These are phyloP conservation scores for Tokudaia tokunoshimensis DNA, from an alignment of 2,797 vertebrate genomes.

Conservation along the genomic window DNA sequence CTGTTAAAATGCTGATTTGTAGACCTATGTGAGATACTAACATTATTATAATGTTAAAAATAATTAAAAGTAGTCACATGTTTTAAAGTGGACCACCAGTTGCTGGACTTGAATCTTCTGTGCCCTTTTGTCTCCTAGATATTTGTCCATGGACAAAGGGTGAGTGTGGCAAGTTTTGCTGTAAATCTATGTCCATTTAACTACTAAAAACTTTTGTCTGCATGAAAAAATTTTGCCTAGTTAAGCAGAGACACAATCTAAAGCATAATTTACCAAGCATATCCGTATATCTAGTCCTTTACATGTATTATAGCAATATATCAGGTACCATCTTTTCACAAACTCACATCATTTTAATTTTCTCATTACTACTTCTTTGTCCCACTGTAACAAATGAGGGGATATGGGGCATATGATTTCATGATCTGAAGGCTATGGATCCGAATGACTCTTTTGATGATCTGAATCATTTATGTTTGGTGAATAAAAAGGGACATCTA, in stretches of 20 bases:
- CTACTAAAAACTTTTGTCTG: background rate
- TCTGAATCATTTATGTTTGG: background rate
- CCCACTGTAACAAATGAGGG: background rate
- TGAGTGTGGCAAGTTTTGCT: fast-evolving
- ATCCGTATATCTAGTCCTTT: background rate
- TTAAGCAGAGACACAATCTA: background rate
- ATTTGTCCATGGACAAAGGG: background rate
- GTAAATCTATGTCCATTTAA: background rate
- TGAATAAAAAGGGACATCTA: background rate
- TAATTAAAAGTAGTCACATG: background rate
- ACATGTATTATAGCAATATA: too few species aligned
- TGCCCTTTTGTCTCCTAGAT: background rate
- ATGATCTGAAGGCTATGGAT: background rate
- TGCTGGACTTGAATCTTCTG: background rate
- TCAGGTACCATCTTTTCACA: background rate
- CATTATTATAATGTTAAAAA: background rate
- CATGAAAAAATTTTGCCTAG: background rate
- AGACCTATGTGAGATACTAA: background rate
- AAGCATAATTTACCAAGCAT: background rate
- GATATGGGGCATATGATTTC: background rate
- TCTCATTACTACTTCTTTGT: background rate
- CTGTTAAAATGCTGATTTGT: background rate
- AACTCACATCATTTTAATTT: background rate
- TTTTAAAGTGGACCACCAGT: background rate
- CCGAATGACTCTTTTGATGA: background rate